Evolutionary conservation across 2,888 invertebrate genomes (phyloP).

Genomic region (Cataglyphis cursor): DNA sequence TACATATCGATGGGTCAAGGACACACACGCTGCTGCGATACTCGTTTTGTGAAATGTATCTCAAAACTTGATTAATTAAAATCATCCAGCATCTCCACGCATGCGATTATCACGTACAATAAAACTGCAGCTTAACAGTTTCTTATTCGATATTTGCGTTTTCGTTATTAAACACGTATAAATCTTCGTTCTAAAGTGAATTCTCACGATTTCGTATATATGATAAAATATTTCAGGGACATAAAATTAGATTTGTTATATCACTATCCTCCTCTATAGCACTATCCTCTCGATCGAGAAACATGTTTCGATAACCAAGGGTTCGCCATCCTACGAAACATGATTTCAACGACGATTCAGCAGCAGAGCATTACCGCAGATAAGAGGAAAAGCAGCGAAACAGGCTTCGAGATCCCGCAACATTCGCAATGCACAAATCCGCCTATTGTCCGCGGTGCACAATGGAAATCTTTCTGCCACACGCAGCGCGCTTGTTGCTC

Average conservation of each 20-base stretch:
- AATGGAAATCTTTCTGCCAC: constrained; percentile 77
- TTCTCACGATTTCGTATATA: background rate
- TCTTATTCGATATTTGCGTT: background rate
- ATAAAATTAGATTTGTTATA: background rate
- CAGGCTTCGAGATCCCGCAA: constrained; percentile 2
- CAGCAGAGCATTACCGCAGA: background rate
- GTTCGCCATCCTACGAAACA: background rate
- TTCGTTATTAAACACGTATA: constrained; percentile 6
- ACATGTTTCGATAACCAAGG: too few species aligned
- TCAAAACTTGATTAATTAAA: constrained; percentile 29
- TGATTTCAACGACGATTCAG: background rate
- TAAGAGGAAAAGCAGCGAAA: constrained; percentile 17
- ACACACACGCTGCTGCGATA: background rate
- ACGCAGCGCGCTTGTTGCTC: constrained; percentile 75
- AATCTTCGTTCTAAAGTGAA: background rate
- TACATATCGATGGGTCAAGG: constrained; percentile 48
- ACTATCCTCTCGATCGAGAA: background rate
- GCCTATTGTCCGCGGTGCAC: constrained; percentile 77
- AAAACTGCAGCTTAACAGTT: background rate
- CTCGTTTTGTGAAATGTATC: constrained; percentile 3
- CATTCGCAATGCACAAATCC: constrained; percentile 58
- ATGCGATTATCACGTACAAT: background rate
- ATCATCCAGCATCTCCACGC: background rate
- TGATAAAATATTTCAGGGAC: background rate
- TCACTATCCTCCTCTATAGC: too few species aligned